A percentile compares a stretch with the other conserved stretches of the same genome.
Conservation (phyloP, 2,797 vertebrate species). For the Orientallactaga sibirica region DNA sequence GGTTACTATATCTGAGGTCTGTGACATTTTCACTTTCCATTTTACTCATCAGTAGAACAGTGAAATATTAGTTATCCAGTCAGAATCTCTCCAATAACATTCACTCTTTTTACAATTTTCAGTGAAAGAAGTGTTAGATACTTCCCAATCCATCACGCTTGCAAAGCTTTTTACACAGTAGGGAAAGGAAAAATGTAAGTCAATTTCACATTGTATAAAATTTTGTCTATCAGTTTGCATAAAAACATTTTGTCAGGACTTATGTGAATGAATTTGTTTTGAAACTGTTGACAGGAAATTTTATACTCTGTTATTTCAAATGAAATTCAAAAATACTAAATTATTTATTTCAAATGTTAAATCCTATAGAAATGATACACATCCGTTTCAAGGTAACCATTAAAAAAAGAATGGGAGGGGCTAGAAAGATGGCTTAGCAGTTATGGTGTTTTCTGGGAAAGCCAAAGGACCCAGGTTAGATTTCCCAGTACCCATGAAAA, state of each 20-base stretch:
- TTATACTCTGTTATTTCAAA: slow-evolving; percentile 45
- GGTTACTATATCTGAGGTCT: background rate
- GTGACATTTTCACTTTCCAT: background rate
- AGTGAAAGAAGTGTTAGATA: background rate
- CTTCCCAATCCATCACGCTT: background rate
- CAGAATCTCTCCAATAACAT: background rate
- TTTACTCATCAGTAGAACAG: background rate
- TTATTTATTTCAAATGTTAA: background rate
- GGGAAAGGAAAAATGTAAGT: background rate
- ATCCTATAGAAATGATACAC: slow-evolving; percentile 26
- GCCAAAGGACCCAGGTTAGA: too few relatives aligned
- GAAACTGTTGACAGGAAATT: slow-evolving; percentile 16
- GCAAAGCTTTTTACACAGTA: background rate
- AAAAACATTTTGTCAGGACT: slow-evolving; percentile 44
- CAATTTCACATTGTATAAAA: background rate
- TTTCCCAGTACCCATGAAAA: too few relatives aligned
- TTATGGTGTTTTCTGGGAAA: too few relatives aligned
- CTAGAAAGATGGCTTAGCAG: too few relatives aligned
- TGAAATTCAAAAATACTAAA: background rate
- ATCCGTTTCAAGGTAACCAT: slow-evolving; percentile 41
- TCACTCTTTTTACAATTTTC: slow-evolving; percentile 3
- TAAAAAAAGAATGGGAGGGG: background rate
- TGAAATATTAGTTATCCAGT: background rate
- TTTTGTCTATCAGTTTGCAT: background rate
- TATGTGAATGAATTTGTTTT: background rate